Evolutionary conservation across 1,140 invertebrate genomes (phyloP).

Genomic region (Pararge aegeria): DNA sequence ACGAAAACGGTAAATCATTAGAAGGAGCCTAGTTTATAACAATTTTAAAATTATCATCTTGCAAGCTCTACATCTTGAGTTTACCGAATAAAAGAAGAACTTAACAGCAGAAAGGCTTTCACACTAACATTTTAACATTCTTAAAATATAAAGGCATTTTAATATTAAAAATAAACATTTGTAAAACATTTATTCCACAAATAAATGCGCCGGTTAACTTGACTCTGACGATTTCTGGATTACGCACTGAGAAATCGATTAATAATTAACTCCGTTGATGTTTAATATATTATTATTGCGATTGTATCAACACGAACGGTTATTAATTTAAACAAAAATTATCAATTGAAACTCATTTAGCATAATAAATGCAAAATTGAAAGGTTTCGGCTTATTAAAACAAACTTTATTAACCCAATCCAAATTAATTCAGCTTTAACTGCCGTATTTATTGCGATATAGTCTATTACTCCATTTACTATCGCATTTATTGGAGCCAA

Average conservation of each 20-base stretch:
- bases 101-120: no score
- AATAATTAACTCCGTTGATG: neutral
- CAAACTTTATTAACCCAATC: conserved; percentile 9
- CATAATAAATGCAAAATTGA: conserved; percentile 13
- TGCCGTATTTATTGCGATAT: conserved; percentile 2
- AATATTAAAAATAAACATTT: no score
- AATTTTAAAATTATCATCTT: no score
- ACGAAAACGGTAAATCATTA: no score
- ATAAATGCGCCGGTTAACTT: neutral
- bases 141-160: no score
- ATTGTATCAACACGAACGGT: conserved; percentile 7
- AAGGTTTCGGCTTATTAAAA: neutral
- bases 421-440: conserved; percentile 11
- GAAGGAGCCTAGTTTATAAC: no score
- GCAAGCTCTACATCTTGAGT: no score
- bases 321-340: neutral
- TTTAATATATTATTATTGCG: conserved; percentile 3
- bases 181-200: no score
- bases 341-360: conserved; percentile 12
- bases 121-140: no score
- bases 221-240: neutral
- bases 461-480: conserved; percentile 3
- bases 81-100: no score
- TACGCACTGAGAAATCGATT: neutral
- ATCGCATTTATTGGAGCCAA: conserved; percentile 5